A percentile compares a stretch with the other conserved stretches of the same genome.
Evolutionary conservation across 2,888 invertebrate species (phyloP).

Genomic region (Altica lythri): DNA sequence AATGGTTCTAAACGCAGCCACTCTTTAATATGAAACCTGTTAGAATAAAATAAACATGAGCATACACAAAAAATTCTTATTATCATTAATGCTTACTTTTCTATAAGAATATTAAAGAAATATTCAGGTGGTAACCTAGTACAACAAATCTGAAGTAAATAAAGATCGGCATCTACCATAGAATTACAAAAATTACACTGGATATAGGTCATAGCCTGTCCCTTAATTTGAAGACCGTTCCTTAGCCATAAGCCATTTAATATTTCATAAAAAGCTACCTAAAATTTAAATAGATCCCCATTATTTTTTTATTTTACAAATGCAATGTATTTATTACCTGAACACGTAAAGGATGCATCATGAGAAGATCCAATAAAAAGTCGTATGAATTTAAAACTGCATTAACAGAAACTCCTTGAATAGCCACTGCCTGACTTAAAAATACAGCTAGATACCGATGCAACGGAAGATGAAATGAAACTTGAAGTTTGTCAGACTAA

Average conservation of each 20-base stretch:
- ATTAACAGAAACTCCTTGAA: constrained; percentile 75
- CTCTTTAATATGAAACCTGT: constrained; percentile 83
- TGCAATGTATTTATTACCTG: no score
- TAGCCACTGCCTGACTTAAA: constrained; percentile 81
- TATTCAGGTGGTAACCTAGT: constrained; percentile 84
- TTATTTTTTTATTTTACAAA: no score
- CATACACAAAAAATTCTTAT: neutral
- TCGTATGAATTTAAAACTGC: constrained; percentile 81
- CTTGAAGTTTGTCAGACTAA: constrained; percentile 80
- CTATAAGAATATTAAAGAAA: constrained; percentile 84
- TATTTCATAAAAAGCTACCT: constrained; percentile 96
- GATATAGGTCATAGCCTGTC: constrained; percentile 99
- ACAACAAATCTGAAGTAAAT: constrained; percentile 91
- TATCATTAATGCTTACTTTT: constrained; percentile 67
- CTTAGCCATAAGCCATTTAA: constrained; percentile 93
- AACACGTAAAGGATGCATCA: constrained; percentile 89
- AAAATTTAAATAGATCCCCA: constrained; percentile 51
- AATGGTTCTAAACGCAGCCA: constrained; percentile 81
- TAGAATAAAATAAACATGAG: constrained; percentile 18
- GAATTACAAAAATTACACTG: constrained; percentile 99
- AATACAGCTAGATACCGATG: constrained; percentile 93
- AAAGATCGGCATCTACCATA: constrained; percentile 97
- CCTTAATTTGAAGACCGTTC: constrained; percentile 95
- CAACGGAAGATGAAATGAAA: constrained; percentile 95
- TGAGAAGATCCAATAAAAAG: constrained; percentile 79